Conservation (phyloP, 2,888 invertebrate genomes). For the Muscina levida region DNA sequence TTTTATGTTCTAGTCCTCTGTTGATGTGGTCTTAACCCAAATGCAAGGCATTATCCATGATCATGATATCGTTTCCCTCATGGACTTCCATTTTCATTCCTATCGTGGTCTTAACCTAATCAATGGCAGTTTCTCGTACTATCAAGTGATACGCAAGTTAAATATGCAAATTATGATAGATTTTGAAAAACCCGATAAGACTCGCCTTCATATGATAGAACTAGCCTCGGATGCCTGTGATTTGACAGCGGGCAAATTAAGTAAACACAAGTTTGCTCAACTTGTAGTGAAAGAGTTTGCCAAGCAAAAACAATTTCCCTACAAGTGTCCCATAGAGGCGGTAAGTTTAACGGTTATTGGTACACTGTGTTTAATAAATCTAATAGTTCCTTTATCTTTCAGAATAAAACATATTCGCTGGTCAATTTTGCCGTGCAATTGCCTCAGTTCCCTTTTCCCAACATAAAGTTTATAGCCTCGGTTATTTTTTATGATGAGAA, state of each 20-base stretch:
- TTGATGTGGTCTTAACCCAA: slow-evolving; percentile 23
- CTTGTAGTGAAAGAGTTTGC: not conserved
- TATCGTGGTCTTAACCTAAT: slow-evolving; percentile 18
- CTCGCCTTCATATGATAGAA: slow-evolving; percentile 22
- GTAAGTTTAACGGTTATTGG: too few relatives aligned
- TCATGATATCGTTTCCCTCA: not conserved
- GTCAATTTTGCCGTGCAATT: not conserved
- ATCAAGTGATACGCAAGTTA: not conserved
- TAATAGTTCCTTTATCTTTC: not conserved
- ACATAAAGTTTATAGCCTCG: slow-evolving; percentile 31
- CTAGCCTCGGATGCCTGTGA: slow-evolving; percentile 22
- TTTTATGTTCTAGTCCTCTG: too few relatives aligned
- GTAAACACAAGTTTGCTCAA: not conserved
- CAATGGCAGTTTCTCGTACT: slow-evolving; percentile 28
- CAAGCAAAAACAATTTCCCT: not conserved
- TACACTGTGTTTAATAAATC: too few relatives aligned
- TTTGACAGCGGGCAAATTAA: slow-evolving; percentile 2
- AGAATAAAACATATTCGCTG: slow-evolving; percentile 42
- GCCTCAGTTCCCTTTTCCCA: slow-evolving; percentile 39
- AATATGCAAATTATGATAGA: not conserved
- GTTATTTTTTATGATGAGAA: slow-evolving; percentile 2
- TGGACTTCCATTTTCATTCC: slow-evolving; percentile 4
- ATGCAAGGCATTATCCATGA: not conserved
- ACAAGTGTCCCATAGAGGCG: slow-evolving; percentile 30
- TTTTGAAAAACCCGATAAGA: slow-evolving; percentile 42